These are phyloP conservation scores for Scytalopus superciliaris DNA, from an alignment of 2,113 vertebrate species.

Conservation along the genomic window DNA sequence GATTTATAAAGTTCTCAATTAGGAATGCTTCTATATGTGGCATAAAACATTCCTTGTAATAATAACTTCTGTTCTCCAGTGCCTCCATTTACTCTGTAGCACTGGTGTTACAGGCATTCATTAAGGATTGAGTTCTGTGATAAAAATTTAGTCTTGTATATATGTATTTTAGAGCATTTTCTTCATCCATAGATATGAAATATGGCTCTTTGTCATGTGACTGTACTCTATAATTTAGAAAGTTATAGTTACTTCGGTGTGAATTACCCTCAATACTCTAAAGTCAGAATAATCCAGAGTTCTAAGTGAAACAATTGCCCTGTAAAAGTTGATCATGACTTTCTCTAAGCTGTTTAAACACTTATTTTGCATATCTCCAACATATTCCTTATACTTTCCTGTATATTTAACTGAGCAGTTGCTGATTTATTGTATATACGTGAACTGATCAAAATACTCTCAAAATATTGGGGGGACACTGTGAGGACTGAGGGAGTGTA, in stretches of 20 bases:
- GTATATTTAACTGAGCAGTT: neutral
- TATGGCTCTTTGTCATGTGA: neutral
- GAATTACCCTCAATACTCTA: neutral
- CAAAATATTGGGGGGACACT: neutral
- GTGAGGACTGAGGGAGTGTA: neutral
- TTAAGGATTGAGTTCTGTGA: neutral
- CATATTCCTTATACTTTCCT: neutral
- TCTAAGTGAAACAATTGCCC: neutral
- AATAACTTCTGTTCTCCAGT: neutral
- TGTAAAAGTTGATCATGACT: neutral
- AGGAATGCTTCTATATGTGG: rapidly evolving
- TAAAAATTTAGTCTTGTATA: neutral
- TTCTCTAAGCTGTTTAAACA: neutral
- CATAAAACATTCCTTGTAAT: neutral
- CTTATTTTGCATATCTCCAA: neutral
- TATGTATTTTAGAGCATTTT: neutral
- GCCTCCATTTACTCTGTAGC: neutral
- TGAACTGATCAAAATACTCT: neutral
- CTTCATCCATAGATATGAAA: neutral
- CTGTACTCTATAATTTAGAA: neutral
- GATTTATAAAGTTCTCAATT: neutral
- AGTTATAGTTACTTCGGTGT: neutral
- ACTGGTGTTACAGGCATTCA: neutral
- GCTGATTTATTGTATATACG: neutral
- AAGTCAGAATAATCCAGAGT: neutral